Base-by-base conservation (phyloP, 1,140 invertebrate species). In the Berghia stephanieae region DNA sequence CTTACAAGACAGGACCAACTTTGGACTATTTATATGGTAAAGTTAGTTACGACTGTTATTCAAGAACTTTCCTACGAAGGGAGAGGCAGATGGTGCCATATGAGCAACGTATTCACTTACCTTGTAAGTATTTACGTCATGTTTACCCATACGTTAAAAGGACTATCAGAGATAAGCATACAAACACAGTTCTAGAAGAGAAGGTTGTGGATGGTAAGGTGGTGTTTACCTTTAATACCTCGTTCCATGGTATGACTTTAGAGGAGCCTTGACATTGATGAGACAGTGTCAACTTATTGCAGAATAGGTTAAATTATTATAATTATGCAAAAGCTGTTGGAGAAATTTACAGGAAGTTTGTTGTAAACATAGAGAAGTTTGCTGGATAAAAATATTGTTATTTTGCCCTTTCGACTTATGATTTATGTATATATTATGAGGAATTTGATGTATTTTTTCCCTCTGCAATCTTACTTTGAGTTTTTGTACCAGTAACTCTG, bases 31-130 rank as follows among this genome's bases (percentile, higher is more conserved):
- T 72, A 31, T 79, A 73, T 52, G 78, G 78, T 16, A 34, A 44
- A n/a, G 55, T 77, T 46, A 36, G 21, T 24, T 75, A 52, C 2
- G 60, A 67, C 13, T 79, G 78, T 42, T 75, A 76, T 13, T 73
- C 78, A 24, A 42, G 78, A 16, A 46, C 75, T 6, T 79, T 79
- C 34, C 36, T 72, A 21, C 67, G 78, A 40, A 5, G 74, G 18
- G 78, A 79, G 44, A 68, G 74, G 18, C n/a, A 40, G 21, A 44
- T 79, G 55, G 70, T 70, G 18, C 57, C 74, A 0, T 8, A 24
- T 5, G 49, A 76, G 13, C 69, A 77, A 40, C 6, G 74, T 18
- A 46, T 67, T 36, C 74, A 75, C 42, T 40, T 79, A 38, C 68
- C 75, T 2, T 79, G 78, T 44, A 16, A 38, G 1, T 1, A 72